Evolutionary conservation across 1,140 invertebrate species (phyloP), one percentile per base, ranked within the genome.

Genomic region (Homarus americanus): DNA sequence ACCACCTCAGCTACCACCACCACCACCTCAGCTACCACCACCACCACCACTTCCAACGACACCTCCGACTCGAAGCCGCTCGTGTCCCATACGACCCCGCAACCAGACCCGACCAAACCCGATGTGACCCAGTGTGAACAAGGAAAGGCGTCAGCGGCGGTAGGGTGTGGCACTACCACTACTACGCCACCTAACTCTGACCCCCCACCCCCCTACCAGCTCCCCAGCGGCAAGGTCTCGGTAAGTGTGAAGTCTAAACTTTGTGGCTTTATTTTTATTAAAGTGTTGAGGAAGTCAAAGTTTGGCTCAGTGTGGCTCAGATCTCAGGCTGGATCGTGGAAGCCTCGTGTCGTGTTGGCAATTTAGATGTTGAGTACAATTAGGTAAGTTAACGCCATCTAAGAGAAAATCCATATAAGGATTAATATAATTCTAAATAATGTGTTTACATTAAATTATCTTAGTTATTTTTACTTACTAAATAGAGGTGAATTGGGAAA

Each of bases 171-270:
- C 49, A 41, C 20, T 15, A 32, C 79, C 20, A 17, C 36, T 34
- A 82, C 88, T 24, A 0, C 88, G 34, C 79, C 41, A 17, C 84
- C 78, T 17, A 78, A 73, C 79, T 73, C 91, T 24, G 91, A 91
- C 78, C 84, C 84, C 9, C 91, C 91, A 44, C 91, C 91, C 4
- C 85, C 91, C 72, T 91, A 91, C 85, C 91, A 91, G 41, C 41
- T 82, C 53, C 69, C 91, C n/a, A 86, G 85, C 75, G 5, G n/a
- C 63, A 69, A 69, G 32, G 63, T 32, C 28, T 7, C 63, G n/a
- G 63, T 69, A 69, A 69, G 63, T 32, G 28, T 24, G 32, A 28
- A 69, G 17, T 12, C 44, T 20, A 1, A 69, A 69, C 2, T 63
- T 63, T n/a, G n/a, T n/a, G n/a, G n/a, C n/a, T n/a, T n/a, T n/a